phyloP scores from a whole-genome alignment of 2,797 vertebrate genomes.

The Alfaro cultratus region DNA sequence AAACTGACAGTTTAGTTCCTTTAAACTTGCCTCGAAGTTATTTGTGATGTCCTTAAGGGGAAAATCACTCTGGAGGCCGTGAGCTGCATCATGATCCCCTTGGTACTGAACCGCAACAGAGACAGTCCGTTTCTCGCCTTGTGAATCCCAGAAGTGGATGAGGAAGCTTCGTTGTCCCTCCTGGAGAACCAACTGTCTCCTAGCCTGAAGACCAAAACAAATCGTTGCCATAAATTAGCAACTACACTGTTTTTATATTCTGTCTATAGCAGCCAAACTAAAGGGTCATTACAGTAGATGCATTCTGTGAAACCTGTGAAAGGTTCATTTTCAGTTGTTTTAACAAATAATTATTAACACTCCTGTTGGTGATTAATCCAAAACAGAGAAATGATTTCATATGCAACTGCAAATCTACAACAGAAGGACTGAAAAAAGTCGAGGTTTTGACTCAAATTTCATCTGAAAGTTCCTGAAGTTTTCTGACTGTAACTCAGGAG shows the following conservation, averaged over 20 bases:
- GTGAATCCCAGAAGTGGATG: slow-evolving; percentile 55
- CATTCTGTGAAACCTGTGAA: neutral
- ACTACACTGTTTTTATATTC: neutral
- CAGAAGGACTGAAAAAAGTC: too few relatives aligned
- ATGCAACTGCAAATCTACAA: too few relatives aligned
- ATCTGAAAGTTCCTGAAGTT: too few relatives aligned
- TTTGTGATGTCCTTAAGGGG: neutral
- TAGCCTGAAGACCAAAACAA: slow-evolving; percentile 38
- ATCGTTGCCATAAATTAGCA: neutral
- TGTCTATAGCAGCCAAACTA: neutral
- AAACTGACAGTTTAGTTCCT: neutral
- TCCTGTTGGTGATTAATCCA: neutral
- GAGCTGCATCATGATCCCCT: neutral
- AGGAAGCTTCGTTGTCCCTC: slow-evolving; percentile 52
- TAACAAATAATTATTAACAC: neutral
- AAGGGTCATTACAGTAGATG: neutral
- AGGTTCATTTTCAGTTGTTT: neutral
- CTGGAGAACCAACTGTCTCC: slow-evolving; percentile 52
- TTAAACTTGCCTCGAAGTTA: neutral
- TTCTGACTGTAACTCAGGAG: too few relatives aligned
- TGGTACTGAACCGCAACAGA: slow-evolving; percentile 44
- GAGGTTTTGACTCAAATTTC: too few relatives aligned
- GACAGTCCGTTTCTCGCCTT: slow-evolving; percentile 46
- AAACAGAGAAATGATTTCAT: too few relatives aligned
- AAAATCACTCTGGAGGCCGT: neutral